Evolutionary conservation across 2,888 invertebrate species (phyloP), one percentile per base, ranked within the genome.

Genomic region (Mimumesa dahlbomi): DNA sequence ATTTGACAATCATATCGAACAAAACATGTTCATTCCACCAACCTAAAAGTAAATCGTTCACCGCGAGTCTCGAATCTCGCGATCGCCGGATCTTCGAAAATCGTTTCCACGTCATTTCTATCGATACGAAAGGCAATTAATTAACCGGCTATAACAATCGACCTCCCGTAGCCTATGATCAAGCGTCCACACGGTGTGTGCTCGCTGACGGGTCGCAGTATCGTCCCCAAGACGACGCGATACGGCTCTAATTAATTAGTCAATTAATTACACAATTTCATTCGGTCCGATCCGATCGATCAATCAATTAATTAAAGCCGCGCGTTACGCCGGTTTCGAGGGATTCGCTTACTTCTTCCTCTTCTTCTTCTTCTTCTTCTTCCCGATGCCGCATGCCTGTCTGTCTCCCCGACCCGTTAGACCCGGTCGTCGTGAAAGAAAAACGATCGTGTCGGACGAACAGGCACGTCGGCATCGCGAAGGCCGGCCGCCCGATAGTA

Each of bases 401-500:
- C 34, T 31, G 38, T 40, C n/a, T n/a, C 52, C 16, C 31, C 40
- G 34, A 14, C 65, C n/a, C 61, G 65, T 61, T 66, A 58, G 6
- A 18, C 42, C 11, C 18, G 45, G 19, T 45, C 61, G 34, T 5
- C 45, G 43, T 34, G 46, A 46, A 40, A 62, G 54, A 73, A 64
- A 67, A 63, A 63, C 71, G 50, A 56, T 66, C 72, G 70, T 54
- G 69, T 73, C 68, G 52, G 72, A 72, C 67, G 67, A 72, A 72
- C 75, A n/a, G 78, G 46, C 76, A 72, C 68, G 77, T 72, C 71
- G 71, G 71, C 72, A 59, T 58, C 66, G 52, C 46, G 63, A 73
- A 70, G 71, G 58, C 61, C 61, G 56, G 48, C 42, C 25, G 38
- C 52, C 54, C 65, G 67, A 70, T 72, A 75, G 79, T 81, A 82